Conservation (phyloP, 2,797 vertebrate genomes). For the Notolabrus celidotus region DNA sequence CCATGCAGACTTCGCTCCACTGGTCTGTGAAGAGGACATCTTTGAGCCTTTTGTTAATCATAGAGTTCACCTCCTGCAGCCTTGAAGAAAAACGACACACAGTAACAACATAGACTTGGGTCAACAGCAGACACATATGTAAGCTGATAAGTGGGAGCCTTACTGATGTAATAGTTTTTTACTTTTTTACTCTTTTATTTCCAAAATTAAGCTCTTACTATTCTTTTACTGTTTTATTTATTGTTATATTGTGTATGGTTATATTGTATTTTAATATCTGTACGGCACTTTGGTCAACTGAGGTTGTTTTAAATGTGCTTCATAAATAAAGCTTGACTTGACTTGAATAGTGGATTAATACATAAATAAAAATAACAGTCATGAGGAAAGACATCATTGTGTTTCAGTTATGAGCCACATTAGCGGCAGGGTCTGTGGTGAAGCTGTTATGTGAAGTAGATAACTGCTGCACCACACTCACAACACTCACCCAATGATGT, state of each 20-base stretch:
- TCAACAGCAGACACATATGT: conserved; percentile 45
- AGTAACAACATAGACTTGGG: conserved; percentile 31
- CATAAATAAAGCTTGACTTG: too few relatives aligned
- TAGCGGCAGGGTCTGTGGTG: too few relatives aligned
- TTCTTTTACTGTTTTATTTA: too few relatives aligned
- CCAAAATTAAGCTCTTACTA: too few relatives aligned
- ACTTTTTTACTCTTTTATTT: too few relatives aligned
- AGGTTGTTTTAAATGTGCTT: too few relatives aligned
- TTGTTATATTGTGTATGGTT: too few relatives aligned
- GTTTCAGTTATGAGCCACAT: conserved; percentile 30
- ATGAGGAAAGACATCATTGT: not conserved
- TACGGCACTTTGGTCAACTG: too few relatives aligned
- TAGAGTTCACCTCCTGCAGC: conserved; percentile 98
- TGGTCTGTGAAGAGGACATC: conserved; percentile 98
- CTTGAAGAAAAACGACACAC: conserved; percentile 81
- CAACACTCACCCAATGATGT: conserved; percentile 94
- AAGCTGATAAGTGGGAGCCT: conserved; percentile 23
- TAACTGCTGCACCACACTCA: conserved; percentile 65
- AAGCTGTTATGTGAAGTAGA: conserved; percentile 8
- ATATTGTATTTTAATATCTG: too few relatives aligned
- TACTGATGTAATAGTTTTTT: conserved; percentile 31
- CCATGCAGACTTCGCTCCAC: conserved; percentile 98
- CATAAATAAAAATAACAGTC: not conserved
- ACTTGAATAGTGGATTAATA: not conserved
- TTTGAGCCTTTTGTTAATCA: conserved; percentile 97